phyloP scores from a whole-genome alignment of 2,888 invertebrate species.

The Drosophila histrio region DNA sequence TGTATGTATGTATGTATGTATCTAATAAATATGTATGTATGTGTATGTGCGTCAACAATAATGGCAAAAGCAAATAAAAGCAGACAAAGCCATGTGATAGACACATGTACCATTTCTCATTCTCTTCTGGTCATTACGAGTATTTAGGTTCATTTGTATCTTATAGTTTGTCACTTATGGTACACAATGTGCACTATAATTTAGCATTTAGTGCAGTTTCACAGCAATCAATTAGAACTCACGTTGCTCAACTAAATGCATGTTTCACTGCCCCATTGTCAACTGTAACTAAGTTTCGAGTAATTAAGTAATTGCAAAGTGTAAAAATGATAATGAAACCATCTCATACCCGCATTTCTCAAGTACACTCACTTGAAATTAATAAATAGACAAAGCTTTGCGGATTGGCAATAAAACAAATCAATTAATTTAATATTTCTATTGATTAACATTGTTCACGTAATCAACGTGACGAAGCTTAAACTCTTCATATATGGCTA shows the following conservation, averaged over 20 bases:
- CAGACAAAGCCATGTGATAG: constrained; percentile 30
- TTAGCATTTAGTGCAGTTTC: constrained; percentile 1
- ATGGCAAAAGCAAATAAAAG: constrained; percentile 38
- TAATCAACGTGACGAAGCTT: constrained; percentile 27
- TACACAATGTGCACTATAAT: constrained; percentile 8
- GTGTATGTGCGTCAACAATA: constrained; percentile 42
- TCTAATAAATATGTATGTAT: too few species aligned
- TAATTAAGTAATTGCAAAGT: constrained; percentile 25
- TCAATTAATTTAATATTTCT: constrained; percentile 17
- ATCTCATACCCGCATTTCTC: not conserved
- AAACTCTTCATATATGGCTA: constrained; percentile 17
- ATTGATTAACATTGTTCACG: constrained; percentile 23
- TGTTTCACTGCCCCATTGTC: not conserved
- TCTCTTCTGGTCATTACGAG: not conserved
- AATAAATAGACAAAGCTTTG: not conserved
- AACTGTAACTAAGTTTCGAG: not conserved
- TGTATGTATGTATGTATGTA: constrained; percentile 21
- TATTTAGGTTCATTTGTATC: constrained; percentile 28
- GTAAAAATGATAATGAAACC: constrained; percentile 16
- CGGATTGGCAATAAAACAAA: constrained; percentile 9
- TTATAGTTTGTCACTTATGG: constrained; percentile 22
- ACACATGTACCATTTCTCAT: constrained; percentile 39
- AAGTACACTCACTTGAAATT: not conserved
- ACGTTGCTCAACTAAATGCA: constrained; percentile 24
- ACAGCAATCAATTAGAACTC: constrained; percentile 44